phyloP scores from a whole-genome alignment of 1,140 invertebrate genomes.

The Brachystomella parvula region DNA sequence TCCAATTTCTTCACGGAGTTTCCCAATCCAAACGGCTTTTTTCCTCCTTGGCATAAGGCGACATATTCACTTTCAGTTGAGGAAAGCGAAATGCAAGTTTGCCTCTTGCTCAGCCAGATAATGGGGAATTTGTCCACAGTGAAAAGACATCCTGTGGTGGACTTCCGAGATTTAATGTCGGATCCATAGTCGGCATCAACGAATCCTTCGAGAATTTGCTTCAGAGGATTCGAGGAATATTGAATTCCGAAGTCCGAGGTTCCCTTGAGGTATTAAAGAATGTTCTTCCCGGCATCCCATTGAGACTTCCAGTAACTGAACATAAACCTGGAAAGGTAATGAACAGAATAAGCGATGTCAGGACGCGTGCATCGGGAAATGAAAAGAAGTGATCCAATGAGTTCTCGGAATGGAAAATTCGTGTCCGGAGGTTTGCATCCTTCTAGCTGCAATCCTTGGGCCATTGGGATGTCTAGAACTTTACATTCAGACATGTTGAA shows the following conservation, averaged over 20 bases:
- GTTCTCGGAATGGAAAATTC: constrained; percentile 9
- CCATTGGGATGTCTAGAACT: constrained; percentile 17
- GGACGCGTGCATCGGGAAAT: constrained; percentile 41
- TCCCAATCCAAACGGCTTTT: constrained; percentile 15
- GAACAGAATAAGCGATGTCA: constrained; percentile 43
- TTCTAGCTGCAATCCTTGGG: neutral
- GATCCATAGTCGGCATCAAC: constrained; percentile 21
- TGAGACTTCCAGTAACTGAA: constrained; percentile 31
- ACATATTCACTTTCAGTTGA: constrained; percentile 15
- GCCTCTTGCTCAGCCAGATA: constrained; percentile 35
- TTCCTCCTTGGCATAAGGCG: constrained; percentile 3
- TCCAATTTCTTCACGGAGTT: neutral
- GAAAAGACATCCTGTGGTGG: constrained; percentile 29
- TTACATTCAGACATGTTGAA: constrained; percentile 21
- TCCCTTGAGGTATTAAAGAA: constrained; percentile 13
- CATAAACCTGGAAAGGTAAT: constrained; percentile 39
- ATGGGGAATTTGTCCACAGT: constrained; percentile 28
- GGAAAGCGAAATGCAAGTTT: constrained; percentile 22
- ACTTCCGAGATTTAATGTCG: constrained; percentile 29
- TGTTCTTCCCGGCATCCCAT: constrained; percentile 33
- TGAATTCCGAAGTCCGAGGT: neutral
- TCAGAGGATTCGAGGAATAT: no score
- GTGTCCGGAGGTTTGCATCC: constrained; percentile 3
- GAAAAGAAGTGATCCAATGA: constrained; percentile 24
- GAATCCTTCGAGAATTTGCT: neutral